Base-by-base conservation (phyloP, 1,140 invertebrate genomes). In the Drosophila sucinea region DNA sequence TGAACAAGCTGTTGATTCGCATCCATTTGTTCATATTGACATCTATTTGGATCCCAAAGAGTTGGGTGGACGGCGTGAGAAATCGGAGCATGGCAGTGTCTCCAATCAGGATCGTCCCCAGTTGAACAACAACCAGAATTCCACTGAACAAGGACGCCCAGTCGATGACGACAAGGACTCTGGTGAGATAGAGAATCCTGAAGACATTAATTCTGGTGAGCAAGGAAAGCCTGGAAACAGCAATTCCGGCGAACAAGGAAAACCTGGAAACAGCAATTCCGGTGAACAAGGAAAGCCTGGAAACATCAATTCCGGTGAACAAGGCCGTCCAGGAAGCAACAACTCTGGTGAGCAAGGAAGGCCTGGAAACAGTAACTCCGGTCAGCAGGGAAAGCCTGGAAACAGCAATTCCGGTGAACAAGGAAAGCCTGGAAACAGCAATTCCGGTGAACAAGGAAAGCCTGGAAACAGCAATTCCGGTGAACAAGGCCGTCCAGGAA, bases 21-120 rank as follows among this genome's bases (percentile, higher is more conserved):
- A 27, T 51, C 44, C 44, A 27, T 27, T 51, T 2, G 27, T 51
- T 51, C 44, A 51, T 10, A 51, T 51, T 51, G 44, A 51, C 11
- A 51, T 51, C 7, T 27, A 51, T 51, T 51, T 51, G 44, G 44
- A 51, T 27, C 44, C 44, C 23, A 51, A 51, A 25, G 44, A 51
- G 5, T 23, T 51, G 23, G 44, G 23, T 27, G 44, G 44, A 51
- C 44, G 23, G 8, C 27, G 7, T 38, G 35, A 11, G 11, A 38
- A 38, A 3, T 11, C 35, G 23, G 17, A 23, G 6, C 4, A 47
- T 25, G 44, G 6, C 6, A 47, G 44, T 51, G 23, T 7, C 25
- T 7, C 6, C 5, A 47, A 47, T 25, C 44, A 47, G 4, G 44
- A 27, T 7, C 44, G 44, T 10, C 44, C 44, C 0, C 44, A 51